Evolutionary conservation across 53 echinoderm and acorn worm species (phyloP), one percentile per base, ranked within the genome.

Genomic region (Actinopyga echinites): DNA sequence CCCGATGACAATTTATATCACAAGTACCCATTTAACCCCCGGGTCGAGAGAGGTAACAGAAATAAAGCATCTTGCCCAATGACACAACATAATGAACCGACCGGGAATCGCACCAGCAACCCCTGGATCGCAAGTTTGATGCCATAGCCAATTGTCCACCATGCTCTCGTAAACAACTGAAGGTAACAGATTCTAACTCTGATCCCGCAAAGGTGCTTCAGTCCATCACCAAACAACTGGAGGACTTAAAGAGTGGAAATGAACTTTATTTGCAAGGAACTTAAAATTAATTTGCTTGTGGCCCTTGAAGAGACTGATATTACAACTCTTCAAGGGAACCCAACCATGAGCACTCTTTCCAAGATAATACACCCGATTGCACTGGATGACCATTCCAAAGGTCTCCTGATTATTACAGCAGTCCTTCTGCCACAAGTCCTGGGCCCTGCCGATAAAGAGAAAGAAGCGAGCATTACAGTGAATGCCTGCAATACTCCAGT

Each of bases 291-390:
- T 57, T 57, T 24, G 21, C 58, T 22, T 9, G 58, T 22, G 5
- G 24, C 8, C 8, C 58, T 57, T 9, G 58, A 57, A 21, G 58
- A 24, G 58, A 57, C 24, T 9, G 58, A 21, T 57, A 22, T 57
- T 57, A 57, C 24, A 57, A 57, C 58, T 57, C 58, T 57, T 57
- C 58, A 24, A 57, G 58, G 58, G 58, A 57, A 57, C 58, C 58
- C 58, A 57, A 9, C 58, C 58, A 9, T 57, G 58, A 57, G 58
- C 21, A 9, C 21, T 57, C 58, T 57, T 57, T 57, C 24, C 58
- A 9, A 9, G 58, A 57, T 57, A 21, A 57, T 9, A 57, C 58
- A 57, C 58, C 58, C 58, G 58, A 57, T 22, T 9, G 58, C 21
- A 4, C 21, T 57, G 58, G 58, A 57, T 9, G 58, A 57, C 58